phyloP scores from a whole-genome alignment of 2,113 vertebrate species.

The Poeciliopsis occidentalis region DNA sequence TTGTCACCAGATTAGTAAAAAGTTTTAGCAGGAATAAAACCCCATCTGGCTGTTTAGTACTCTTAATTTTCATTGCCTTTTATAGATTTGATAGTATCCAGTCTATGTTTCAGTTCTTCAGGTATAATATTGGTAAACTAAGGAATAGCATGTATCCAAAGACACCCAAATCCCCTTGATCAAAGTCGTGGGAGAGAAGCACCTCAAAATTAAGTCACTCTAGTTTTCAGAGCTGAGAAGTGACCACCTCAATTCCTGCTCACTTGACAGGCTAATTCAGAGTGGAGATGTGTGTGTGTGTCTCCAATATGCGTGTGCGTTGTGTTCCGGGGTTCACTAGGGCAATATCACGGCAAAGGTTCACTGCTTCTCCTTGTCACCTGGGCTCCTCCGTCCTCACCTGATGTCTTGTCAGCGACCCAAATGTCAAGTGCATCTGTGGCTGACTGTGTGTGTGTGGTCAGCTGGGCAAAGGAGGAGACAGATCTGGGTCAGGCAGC shows the following conservation, averaged over 20 bases:
- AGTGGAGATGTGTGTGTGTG: conserved; percentile 28
- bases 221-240: conserved; percentile 34
- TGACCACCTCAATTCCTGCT: conserved; percentile 17
- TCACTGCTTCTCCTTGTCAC: conserved; percentile 75
- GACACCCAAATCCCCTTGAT: not conserved
- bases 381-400: conserved; percentile 73
- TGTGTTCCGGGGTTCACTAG: conserved; percentile 38
- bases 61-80: no score
- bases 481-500: conserved; percentile 76
- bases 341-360: conserved; percentile 68
- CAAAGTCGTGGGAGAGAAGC: conserved; percentile 17
- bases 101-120: no score
- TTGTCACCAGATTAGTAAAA: no score
- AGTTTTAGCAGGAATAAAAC: no score
- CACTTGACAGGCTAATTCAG: conserved; percentile 49
- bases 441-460: conserved; percentile 44
- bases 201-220: conserved; percentile 37
- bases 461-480: conserved; percentile 64
- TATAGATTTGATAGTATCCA: no score
- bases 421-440: conserved; percentile 74
- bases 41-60: no score
- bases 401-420: conserved; percentile 76
- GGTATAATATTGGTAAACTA: not conserved
- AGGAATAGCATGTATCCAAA: conserved; percentile 24
- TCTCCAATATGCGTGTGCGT: conserved; percentile 31